A percentile compares a stretch with the other conserved stretches of the same genome.
Evolutionary conservation across 2,888 invertebrate genomes (phyloP).

Genomic region (Ophion ellenae): DNA sequence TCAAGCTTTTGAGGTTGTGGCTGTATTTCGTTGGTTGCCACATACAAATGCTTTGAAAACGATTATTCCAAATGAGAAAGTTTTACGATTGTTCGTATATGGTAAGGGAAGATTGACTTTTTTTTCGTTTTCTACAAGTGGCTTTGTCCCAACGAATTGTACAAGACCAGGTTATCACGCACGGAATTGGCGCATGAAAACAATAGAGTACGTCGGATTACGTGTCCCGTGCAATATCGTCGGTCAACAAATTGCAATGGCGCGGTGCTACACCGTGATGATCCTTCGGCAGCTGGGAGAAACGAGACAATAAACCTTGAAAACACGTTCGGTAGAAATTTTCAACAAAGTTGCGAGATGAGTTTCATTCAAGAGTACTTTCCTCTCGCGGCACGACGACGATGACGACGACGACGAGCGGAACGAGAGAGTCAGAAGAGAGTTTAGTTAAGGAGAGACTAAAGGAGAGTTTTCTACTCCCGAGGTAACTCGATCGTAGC

Average conservation of each 20-base stretch:
- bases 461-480: constrained; percentile 62
- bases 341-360: constrained; percentile 63
- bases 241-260: neutral
- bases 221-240: neutral
- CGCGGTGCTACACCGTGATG: neutral
- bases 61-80: neutral
- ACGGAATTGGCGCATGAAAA: neutral
- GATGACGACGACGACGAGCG: constrained; percentile 18
- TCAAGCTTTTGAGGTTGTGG: neutral
- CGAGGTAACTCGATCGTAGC: constrained; percentile 62
- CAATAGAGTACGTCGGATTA: neutral
- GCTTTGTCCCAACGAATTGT: neutral
- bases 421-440: constrained; percentile 34
- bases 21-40: neutral
- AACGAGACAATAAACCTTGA: constrained; percentile 59
- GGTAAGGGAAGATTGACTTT: neutral
- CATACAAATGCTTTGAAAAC: neutral
- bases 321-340: constrained; percentile 60
- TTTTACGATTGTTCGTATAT: neutral
- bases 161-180: constrained; percentile 1
- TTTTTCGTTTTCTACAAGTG: neutral
- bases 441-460: constrained; percentile 57
- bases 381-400: constrained; percentile 11
- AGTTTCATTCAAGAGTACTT: constrained; percentile 62
- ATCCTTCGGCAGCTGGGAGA: neutral